A percentile compares a stretch with the other conserved stretches of the same genome.
phyloP scores from a whole-genome alignment of 2,113 vertebrate species.

The Malaclemys terrapin region DNA sequence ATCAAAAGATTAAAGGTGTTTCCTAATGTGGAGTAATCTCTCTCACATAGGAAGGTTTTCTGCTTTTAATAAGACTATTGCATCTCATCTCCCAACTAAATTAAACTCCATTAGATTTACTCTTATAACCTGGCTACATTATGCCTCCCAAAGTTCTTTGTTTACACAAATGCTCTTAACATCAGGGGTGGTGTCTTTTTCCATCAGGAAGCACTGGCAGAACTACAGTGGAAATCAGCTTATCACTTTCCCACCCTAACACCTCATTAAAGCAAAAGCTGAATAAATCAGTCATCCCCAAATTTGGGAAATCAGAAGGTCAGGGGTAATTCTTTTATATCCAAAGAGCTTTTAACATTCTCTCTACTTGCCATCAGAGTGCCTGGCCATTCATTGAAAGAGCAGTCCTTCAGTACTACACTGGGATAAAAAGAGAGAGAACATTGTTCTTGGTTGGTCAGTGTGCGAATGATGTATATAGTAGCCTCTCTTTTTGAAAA shows the following conservation, averaged over 20 bases:
- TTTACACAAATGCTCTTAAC: neutral
- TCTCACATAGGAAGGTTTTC: neutral
- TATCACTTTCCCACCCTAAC: neutral
- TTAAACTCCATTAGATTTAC: neutral
- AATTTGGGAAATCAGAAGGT: neutral
- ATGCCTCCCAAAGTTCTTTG: neutral
- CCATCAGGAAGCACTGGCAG: neutral
- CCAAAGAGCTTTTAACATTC: neutral
- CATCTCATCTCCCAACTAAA: neutral
- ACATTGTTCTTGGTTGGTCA: neutral
- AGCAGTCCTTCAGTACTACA: neutral
- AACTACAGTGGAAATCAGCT: neutral
- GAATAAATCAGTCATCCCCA: neutral
- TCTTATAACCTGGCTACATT: neutral
- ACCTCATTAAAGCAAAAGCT: neutral
- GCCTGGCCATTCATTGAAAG: neutral
- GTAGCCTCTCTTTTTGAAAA: neutral
- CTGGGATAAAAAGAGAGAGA: neutral
- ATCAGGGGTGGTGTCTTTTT: neutral
- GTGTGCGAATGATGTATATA: neutral
- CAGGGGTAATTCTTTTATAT: neutral
- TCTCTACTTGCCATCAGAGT: accelerated
- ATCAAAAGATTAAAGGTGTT: neutral
- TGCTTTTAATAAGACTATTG: neutral
- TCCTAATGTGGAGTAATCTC: neutral